phyloP scores from a whole-genome alignment of 2,797 vertebrate genomes.

The Selene dorsalis region DNA sequence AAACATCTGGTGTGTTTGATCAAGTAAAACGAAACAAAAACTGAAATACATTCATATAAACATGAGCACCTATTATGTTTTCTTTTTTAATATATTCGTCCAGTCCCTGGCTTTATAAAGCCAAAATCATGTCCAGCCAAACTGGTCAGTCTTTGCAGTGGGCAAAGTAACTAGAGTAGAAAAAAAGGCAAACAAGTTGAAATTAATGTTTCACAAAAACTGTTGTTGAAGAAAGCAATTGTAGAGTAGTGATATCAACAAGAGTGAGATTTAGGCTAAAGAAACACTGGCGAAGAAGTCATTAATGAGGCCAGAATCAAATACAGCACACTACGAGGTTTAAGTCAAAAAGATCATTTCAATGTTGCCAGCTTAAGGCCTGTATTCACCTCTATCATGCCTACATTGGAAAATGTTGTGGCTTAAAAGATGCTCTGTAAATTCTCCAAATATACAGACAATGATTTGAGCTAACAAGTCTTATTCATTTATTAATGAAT shows the following conservation, averaged over 20 bases:
- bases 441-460: background rate
- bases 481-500: constrained; percentile 2
- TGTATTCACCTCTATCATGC: background rate
- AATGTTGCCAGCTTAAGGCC: constrained; percentile 25
- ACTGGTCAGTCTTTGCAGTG: constrained; percentile 13
- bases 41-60: constrained; percentile 63
- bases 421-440: background rate
- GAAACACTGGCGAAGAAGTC: background rate
- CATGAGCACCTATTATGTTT: constrained; percentile 59
- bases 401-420: background rate
- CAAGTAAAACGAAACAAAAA: constrained; percentile 53
- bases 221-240: background rate
- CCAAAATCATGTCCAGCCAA: constrained; percentile 20
- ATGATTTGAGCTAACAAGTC: constrained; percentile 16
- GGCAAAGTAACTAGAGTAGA: constrained; percentile 19
- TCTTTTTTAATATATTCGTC: background rate
- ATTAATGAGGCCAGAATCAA: background rate
- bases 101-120: constrained; percentile 27
- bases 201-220: background rate
- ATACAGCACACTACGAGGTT: background rate
- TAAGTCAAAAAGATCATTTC: background rate
- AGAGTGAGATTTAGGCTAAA: constrained; percentile 1
- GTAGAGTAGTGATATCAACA: background rate
- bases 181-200: constrained; percentile 14
- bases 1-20: constrained; percentile 57